These are phyloP conservation scores for Drosophila insularis DNA, from an alignment of 1,140 invertebrate species.

Conservation along the genomic window DNA sequence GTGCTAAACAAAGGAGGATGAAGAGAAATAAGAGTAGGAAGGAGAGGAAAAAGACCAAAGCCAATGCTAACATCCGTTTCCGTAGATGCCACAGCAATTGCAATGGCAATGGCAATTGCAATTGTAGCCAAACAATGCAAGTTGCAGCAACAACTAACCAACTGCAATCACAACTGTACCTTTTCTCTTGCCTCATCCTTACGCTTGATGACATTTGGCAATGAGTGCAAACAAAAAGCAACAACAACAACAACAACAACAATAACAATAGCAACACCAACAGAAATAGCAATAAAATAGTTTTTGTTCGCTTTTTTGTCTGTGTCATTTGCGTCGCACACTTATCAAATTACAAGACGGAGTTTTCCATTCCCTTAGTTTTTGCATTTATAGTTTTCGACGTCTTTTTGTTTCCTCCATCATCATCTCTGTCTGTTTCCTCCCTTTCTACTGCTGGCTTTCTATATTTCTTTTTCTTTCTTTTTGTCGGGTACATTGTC, in stretches of 20 bases:
- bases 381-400: constrained; percentile 34
- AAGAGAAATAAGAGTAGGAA: not conserved
- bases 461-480: not conserved
- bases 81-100: constrained; percentile 1
- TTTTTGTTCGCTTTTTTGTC: constrained; percentile 11
- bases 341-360: constrained; percentile 50
- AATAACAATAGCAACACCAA: not conserved
- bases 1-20: not conserved
- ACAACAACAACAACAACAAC: constrained; percentile 4
- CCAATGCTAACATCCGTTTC: constrained; percentile 40
- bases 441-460: not conserved
- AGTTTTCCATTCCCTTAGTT: constrained; percentile 22
- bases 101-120: constrained; percentile 13
- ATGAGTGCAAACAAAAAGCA: not conserved
- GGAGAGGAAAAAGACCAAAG: not conserved
- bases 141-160: constrained; percentile 12
- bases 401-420: constrained; percentile 22
- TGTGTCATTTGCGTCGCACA: constrained; percentile 35
- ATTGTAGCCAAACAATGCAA: constrained; percentile 25
- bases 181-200: not conserved
- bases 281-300: constrained; percentile 37
- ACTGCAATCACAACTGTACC: constrained; percentile 35
- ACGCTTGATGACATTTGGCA: constrained; percentile 24
- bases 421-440: constrained; percentile 2
- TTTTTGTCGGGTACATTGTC: constrained; percentile 28